Base-by-base conservation (phyloP, 2,888 invertebrate species). In the Noctua comes region DNA sequence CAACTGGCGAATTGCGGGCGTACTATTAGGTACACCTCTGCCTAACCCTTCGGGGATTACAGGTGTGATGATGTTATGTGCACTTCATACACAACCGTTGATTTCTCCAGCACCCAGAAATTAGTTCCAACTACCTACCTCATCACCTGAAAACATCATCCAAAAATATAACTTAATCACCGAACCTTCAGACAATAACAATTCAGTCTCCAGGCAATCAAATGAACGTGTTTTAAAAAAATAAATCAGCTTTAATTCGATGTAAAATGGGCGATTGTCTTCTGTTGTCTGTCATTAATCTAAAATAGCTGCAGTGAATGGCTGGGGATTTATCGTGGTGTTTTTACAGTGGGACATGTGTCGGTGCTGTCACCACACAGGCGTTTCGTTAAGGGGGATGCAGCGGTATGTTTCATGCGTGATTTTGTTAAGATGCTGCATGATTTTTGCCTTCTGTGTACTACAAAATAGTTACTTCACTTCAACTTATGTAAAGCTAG, bases 321-420 rank as follows among this genome's bases (percentile, higher is more conserved):
- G 88, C 89, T 86, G 68, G 70, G 83, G 91, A 92, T 93, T 93
- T 91, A 92, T 91, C 90, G 91, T 88, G 89, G 85, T 93, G 92
- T 93, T 95, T 95, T 95, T 94, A 95, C 92, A 89, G 90, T 89
- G 92, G 90, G 95, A 95, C 96, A 96, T 92, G 95, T 96, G 96
- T 94, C 94, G 76, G 78, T 76, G 88, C 95, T 96, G 95, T 95
- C 95, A 94, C 95, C 94, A 90, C 88, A 84, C 84, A 78, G 68
- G 76, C 83, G 81, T 77, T 31, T 64, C 11, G 40, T 87, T 88
- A 89, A 87, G 86, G 91, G 86, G 88, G 46, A 46, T 79, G 40
- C 10, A 68, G 21, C 5, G 5, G 24, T 57, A 7, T 40, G 51
- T 36, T 48, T 36, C 10, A 13, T 6, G 16, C 1, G 27, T 10